Percentiles rank a stretch among this genome's conserved stretches.
phyloP scores from a whole-genome alignment of 2,113 vertebrate species.

The Eleginops maclovinus region DNA sequence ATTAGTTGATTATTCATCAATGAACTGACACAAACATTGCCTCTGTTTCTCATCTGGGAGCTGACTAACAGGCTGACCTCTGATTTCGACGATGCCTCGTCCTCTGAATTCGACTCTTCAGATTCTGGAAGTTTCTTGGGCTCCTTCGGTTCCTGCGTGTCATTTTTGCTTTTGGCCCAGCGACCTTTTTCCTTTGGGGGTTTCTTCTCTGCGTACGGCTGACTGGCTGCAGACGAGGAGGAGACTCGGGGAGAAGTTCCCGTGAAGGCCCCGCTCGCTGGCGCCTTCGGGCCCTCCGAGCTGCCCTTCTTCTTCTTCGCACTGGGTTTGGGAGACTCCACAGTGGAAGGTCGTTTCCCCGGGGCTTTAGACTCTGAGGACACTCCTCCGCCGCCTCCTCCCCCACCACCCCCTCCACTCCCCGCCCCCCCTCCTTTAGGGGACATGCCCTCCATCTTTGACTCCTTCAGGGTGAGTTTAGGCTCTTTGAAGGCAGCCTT shows the following conservation, averaged over 20 bases:
- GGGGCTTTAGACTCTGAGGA: slow-evolving; percentile 87
- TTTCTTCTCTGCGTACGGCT: slow-evolving; percentile 90
- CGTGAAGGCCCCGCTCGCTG: slow-evolving; percentile 74
- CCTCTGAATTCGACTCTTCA: slow-evolving; percentile 96
- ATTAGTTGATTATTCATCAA: neutral
- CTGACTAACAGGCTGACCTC: slow-evolving; percentile 83
- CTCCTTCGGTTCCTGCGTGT: slow-evolving; percentile 90
- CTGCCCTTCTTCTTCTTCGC: slow-evolving; percentile 96
- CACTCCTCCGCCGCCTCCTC: slow-evolving; percentile 72
- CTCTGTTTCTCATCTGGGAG: too few species aligned
- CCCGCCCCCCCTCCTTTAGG: slow-evolving; percentile 91
- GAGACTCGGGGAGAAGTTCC: slow-evolving; percentile 90
- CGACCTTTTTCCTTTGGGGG: slow-evolving; percentile 92
- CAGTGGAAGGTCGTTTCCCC: slow-evolving; percentile 91
- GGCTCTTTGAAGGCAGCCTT: slow-evolving; percentile 99
- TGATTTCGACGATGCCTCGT: slow-evolving; percentile 95
- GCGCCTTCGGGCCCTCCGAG: slow-evolving; percentile 88
- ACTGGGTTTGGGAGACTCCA: slow-evolving; percentile 95
- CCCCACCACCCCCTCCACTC: slow-evolving; percentile 82
- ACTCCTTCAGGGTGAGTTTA: slow-evolving; percentile 95
- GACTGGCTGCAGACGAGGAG: slow-evolving; percentile 76
- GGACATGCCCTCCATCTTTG: slow-evolving; percentile 94
- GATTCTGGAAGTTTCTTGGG: slow-evolving; percentile 90
- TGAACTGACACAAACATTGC: too few species aligned
- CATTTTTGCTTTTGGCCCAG: slow-evolving; percentile 88